A percentile compares a stretch with the other conserved stretches of the same genome.
Evolutionary conservation across 2,888 invertebrate species (phyloP).

Genomic region (Electrophaes corylata): DNA sequence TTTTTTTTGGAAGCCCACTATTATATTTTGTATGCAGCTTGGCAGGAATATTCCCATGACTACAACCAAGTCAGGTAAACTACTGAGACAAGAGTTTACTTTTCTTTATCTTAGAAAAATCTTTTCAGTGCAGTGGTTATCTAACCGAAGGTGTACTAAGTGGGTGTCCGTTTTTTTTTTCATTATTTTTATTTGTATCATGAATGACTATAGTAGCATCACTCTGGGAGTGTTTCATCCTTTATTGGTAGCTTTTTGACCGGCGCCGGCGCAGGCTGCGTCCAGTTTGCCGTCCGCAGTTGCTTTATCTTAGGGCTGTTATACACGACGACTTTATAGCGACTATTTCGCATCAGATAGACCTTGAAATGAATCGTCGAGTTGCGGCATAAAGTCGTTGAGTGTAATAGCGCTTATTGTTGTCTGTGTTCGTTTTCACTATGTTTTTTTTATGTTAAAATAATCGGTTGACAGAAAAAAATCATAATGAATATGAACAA

Average conservation of each 20-base stretch:
- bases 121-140: not conserved
- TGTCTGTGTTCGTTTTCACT: constrained; percentile 27
- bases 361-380: not conserved
- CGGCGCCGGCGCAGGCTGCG: constrained; percentile 46
- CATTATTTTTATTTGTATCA: constrained; percentile 46
- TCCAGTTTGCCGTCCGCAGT: constrained; percentile 35
- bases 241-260: constrained; percentile 62
- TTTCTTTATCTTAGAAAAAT: too few species aligned
- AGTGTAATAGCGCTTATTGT: constrained; percentile 5
- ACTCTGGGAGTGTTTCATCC: constrained; percentile 57
- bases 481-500: constrained; percentile 36
- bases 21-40: not conserved
- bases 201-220: constrained; percentile 48
- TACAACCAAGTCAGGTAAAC: not conserved
- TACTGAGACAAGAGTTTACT: not conserved
- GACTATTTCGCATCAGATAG: not conserved
- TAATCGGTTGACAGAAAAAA: constrained; percentile 17
- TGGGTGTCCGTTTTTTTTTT: constrained; percentile 36
- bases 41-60: not conserved
- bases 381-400: constrained; percentile 5
- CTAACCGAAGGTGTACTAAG: constrained; percentile 6
- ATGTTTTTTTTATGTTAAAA: constrained; percentile 21
- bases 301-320: constrained; percentile 21
- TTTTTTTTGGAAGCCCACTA: constrained; percentile 44
- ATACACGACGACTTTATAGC: constrained; percentile 2